These are phyloP conservation scores for Rhodeus uyekii DNA, from an alignment of 2,797 vertebrate species.

Conservation along the genomic window DNA sequence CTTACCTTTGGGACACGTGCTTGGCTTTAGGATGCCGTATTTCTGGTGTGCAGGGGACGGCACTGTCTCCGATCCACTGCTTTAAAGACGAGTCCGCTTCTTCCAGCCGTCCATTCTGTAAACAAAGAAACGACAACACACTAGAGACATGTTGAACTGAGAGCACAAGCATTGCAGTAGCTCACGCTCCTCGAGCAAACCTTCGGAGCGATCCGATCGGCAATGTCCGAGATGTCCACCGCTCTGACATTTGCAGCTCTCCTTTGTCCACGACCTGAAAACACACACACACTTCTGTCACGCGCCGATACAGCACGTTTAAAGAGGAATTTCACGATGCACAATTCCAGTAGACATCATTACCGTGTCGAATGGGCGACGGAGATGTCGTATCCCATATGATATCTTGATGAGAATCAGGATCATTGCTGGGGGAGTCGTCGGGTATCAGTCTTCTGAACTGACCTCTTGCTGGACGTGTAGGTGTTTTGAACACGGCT, in stretches of 20 bases:
- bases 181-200: constrained; percentile 53
- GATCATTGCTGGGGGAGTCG: constrained; percentile 84
- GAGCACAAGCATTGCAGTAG: background rate
- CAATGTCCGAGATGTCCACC: constrained; percentile 75
- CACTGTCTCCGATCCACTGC: constrained; percentile 91
- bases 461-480: constrained; percentile 57
- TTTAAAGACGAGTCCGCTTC: constrained; percentile 77
- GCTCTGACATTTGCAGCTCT: constrained; percentile 27
- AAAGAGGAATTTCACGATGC: background rate
- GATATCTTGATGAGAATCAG: constrained; percentile 87
- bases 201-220: constrained; percentile 77
- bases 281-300: background rate
- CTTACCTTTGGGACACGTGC: constrained; percentile 69
- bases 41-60: constrained; percentile 88
- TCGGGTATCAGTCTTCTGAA: constrained; percentile 20
- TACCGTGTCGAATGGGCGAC: constrained; percentile 75
- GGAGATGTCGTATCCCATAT: constrained; percentile 94
- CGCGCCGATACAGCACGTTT: background rate
- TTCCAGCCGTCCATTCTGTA: constrained; percentile 80
- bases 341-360: constrained; percentile 50
- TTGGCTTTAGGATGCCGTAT: constrained; percentile 62
- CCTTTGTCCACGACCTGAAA: constrained; percentile 66
- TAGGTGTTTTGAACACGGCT: constrained; percentile 74
- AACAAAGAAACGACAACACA: background rate
- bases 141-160: background rate